A percentile compares a stretch with the other conserved stretches of the same genome.
Conservation (phyloP, 1,140 invertebrate genomes). For the Diuraphis noxia region DNA sequence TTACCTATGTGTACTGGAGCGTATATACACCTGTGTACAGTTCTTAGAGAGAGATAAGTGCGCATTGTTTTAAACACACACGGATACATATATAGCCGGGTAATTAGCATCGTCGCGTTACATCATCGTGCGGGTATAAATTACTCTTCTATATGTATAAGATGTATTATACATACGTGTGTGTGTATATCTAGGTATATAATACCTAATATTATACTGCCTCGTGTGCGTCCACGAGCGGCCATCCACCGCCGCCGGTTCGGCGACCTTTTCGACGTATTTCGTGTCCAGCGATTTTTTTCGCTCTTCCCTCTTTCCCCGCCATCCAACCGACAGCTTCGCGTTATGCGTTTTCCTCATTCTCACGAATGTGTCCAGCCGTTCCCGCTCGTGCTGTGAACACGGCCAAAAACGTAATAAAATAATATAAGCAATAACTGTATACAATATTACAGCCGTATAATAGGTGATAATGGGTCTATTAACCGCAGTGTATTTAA, state of each 20-base stretch:
- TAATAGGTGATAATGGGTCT: background rate
- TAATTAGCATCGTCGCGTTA: constrained; percentile 48
- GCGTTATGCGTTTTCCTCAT: background rate
- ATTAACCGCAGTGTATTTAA: background rate
- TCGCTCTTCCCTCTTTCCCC: background rate
- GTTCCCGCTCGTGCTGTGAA: background rate
- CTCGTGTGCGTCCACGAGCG: background rate
- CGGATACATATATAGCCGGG: background rate
- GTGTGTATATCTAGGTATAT: background rate
- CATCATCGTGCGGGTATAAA: constrained; percentile 44
- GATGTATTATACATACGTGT: background rate
- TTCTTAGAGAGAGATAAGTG: background rate
- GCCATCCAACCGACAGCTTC: background rate
- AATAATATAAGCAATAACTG: background rate
- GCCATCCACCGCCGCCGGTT: background rate
- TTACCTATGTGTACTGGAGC: background rate
- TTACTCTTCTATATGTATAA: background rate
- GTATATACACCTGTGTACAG: background rate
- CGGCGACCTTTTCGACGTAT: constrained; percentile 41
- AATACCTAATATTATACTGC: background rate
- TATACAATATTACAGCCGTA: background rate
- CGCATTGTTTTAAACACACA: constrained; percentile 34
- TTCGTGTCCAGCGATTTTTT: constrained; percentile 18
- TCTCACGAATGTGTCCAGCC: background rate
- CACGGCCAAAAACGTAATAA: background rate